A percentile compares a stretch with the other conserved stretches of the same genome.
Conservation (phyloP, 2,113 vertebrate genomes). For the human (Homo sapiens) region DNA sequence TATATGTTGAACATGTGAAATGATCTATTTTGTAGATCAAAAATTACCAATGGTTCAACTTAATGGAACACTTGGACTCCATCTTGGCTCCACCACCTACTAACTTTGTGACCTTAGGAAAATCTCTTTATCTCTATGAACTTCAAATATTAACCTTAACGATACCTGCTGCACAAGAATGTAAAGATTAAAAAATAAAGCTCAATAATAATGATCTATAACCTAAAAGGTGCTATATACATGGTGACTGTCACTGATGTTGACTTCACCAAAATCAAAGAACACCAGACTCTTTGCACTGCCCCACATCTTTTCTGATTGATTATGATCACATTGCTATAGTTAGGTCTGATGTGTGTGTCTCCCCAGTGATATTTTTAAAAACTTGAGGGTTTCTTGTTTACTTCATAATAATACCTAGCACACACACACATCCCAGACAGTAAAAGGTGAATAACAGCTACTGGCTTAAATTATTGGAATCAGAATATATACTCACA, state of each 20-base stretch:
- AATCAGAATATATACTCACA: slow-evolving; percentile 27
- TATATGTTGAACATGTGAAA: slow-evolving; percentile 4
- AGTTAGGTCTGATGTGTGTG: not conserved
- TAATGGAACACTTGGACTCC: not conserved
- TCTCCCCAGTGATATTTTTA: not conserved
- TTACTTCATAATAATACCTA: not conserved
- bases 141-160: slow-evolving; percentile 10
- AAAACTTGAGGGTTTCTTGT: not conserved
- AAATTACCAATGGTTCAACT: not conserved
- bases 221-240: not conserved
- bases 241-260: not conserved
- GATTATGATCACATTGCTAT: not conserved
- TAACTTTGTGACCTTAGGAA: not conserved
- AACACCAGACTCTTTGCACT: not conserved
- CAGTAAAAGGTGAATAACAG: not conserved
- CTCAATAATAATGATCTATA: not conserved
- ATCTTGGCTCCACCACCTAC: not conserved
- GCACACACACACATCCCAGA: not conserved
- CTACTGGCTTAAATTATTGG: not conserved
- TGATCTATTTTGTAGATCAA: not conserved
- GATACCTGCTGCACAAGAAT: not conserved
- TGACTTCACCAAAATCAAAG: not conserved
- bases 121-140: slow-evolving; percentile 9
- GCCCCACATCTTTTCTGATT: not conserved
- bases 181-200: slow-evolving; percentile 15